Base-by-base conservation (phyloP, 2,888 invertebrate genomes). In the Apotomis turbidana region DNA sequence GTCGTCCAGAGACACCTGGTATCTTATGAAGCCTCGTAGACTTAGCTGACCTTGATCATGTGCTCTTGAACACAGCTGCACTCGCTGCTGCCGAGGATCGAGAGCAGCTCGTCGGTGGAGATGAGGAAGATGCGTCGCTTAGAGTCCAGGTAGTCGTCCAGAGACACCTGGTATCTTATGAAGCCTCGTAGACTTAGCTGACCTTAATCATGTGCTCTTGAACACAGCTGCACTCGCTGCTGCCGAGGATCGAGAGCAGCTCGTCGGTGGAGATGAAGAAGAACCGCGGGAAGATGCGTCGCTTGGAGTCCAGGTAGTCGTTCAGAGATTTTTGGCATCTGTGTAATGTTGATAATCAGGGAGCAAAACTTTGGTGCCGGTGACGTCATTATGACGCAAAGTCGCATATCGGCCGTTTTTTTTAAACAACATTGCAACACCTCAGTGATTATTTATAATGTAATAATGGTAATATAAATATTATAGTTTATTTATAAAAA, bases 201-300 rank as follows among this genome's bases (percentile, higher is more conserved):
- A 46, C 96, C 95, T 98, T 98, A 69, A 98, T 97, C 94, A 98
- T 97, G 83, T 98, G 98, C 81, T 98, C 97, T 87, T 98, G 98
- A 8, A 98, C 97, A 80, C 97, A 96, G 68, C 94, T 94, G 9
- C 97, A 96, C 75, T 97, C 96, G 77, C 96, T 97, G 84, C 97
- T 97, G 12, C 98, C 98, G 66, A 98, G 94, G 79, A 98, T 97
- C 3, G 97, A 97, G 6, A 99, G 94, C 77, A 98, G 87, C 86
- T 98, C 98, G 82, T 98, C 98, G 44, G 98, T 98, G 3, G 98
- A 98, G 83, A 98, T 97, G 88, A 98, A 98, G 91, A 97, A 98
- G 90, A 98, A 98, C 66, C 98, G 90, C 3, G 98, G 97, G 87
- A 98, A 98, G 75, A 97, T 95, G 74, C 97, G 95, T 61, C 98